A percentile compares a stretch with the other conserved stretches of the same genome.
phyloP scores from a whole-genome alignment of 2,888 invertebrate genomes.

The Clitarchus hookeri region DNA sequence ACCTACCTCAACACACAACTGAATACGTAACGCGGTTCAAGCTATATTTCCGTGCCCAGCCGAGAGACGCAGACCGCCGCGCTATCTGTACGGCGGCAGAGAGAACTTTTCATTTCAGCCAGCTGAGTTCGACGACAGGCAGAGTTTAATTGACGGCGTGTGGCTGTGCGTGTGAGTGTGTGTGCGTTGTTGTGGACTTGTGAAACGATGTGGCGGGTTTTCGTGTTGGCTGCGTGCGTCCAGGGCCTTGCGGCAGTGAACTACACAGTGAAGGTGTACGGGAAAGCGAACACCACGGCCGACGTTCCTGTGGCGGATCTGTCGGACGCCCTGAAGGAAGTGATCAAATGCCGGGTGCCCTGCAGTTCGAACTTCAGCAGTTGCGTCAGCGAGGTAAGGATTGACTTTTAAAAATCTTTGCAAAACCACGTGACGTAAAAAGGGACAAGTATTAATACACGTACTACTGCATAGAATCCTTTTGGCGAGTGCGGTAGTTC shows the following conservation, averaged over 20 bases:
- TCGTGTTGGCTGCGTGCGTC: background rate
- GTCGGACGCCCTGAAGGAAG: background rate
- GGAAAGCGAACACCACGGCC: background rate
- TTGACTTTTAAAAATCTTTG: background rate
- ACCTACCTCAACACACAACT: background rate
- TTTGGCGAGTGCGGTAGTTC: too few relatives aligned
- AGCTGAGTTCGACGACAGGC: background rate
- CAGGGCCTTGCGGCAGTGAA: background rate
- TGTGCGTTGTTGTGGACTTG: background rate
- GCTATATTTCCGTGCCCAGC: background rate
- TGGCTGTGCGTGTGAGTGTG: background rate
- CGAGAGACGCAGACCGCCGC: background rate
- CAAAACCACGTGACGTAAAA: too few relatives aligned
- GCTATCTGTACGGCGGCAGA: conserved; percentile 8
- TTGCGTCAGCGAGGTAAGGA: background rate
- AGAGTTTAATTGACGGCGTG: background rate
- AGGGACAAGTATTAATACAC: too few relatives aligned
- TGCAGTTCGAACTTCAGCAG: background rate
- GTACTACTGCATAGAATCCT: too few relatives aligned
- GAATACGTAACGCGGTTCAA: background rate
- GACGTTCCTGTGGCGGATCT: background rate
- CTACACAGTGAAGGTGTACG: background rate
- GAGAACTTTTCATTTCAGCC: background rate
- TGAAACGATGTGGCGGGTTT: background rate
- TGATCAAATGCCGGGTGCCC: conserved; percentile 1